Evolutionary conservation across 2,797 vertebrate species (phyloP), one percentile per base, ranked within the genome.

Genomic region (Cuniculus paca): DNA sequence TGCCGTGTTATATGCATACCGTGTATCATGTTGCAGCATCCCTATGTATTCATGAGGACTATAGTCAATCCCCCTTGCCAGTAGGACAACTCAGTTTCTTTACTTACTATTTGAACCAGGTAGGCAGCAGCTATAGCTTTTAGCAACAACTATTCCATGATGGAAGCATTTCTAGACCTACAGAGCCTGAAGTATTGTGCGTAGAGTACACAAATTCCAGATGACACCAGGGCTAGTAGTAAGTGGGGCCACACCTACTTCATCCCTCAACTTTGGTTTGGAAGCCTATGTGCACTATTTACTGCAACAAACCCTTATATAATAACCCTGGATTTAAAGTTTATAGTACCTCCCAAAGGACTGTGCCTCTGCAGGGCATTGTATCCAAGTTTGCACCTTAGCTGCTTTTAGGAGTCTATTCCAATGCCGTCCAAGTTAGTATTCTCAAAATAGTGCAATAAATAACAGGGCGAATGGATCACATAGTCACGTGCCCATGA

Each of bases 291-390:
- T 60, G 24, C 85, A 83, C 54, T 94, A 0, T 78, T 84, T 28
- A 26, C 54, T 14, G 12, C 86, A 52, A 94, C 56, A 17, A 28
- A 87, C 16, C 45, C 9, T 22, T 39, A 11, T 20, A n/a, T 31
- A 20, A n/a, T 63, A 58, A 63, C 50, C 89, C n/a, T 80, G 65
- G 81, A 88, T 83, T 91, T 92, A 52, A 82, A 70, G 82, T 52
- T 26, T 68, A 14, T 88, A 72, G 56, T 50, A 12, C 65, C 75
- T 95, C 60, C 48, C 42, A 10, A 65, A 24, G 39, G 50, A 50
- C 12, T 34, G 39, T 20, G 26, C 52, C 65, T 50, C 8, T 79
- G 72, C 28, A 54, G 36, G 65, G 19, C 17, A 11, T 79, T 45
- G 39, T 39, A 28, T 56, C 54, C 42, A 88, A 42, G 20, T 85